A percentile compares a stretch with the other conserved stretches of the same genome.
Conservation (phyloP, 2,113 vertebrate genomes). For the Arenaria interpres region DNA sequence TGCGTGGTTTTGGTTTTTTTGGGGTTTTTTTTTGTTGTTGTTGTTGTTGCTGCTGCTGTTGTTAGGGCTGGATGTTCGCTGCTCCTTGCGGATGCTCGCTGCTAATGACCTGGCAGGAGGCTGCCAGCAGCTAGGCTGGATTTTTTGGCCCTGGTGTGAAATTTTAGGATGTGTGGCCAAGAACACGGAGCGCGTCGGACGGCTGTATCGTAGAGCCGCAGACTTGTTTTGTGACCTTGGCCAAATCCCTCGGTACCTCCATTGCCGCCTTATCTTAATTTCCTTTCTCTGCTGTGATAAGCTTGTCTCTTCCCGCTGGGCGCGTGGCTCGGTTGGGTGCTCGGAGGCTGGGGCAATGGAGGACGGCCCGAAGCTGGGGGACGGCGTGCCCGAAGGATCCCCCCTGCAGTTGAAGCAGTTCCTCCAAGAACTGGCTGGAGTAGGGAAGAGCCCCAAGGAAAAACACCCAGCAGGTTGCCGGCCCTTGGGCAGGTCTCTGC, state of each 20-base stretch:
- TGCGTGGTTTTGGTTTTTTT: neutral
- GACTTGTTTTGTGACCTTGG: slow-evolving; percentile 54
- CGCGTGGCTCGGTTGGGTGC: neutral
- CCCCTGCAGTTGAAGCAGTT: neutral
- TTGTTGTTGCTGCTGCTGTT: slow-evolving; percentile 3
- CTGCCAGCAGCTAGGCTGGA: neutral
- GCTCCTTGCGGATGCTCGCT: neutral
- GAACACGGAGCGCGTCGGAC: neutral
- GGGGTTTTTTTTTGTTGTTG: neutral
- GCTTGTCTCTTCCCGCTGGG: neutral
- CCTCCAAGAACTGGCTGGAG: neutral
- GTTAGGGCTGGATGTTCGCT: slow-evolving; percentile 29
- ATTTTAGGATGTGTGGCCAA: neutral
- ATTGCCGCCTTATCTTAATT: neutral
- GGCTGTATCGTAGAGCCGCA: neutral
- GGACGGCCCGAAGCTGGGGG: neutral
- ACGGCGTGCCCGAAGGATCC: rapidly evolving
- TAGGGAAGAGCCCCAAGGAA: neutral
- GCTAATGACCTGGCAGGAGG: slow-evolving; percentile 33
- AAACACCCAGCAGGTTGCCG: neutral
- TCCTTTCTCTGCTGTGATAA: slow-evolving; percentile 34
- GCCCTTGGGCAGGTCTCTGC: neutral
- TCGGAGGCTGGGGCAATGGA: neutral
- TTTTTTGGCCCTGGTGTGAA: slow-evolving; percentile 8
- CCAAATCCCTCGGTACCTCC: slow-evolving; percentile 28